These are phyloP conservation scores for Edolisoma coerulescens DNA, from an alignment of 2,113 vertebrate species.

Conservation along the genomic window DNA sequence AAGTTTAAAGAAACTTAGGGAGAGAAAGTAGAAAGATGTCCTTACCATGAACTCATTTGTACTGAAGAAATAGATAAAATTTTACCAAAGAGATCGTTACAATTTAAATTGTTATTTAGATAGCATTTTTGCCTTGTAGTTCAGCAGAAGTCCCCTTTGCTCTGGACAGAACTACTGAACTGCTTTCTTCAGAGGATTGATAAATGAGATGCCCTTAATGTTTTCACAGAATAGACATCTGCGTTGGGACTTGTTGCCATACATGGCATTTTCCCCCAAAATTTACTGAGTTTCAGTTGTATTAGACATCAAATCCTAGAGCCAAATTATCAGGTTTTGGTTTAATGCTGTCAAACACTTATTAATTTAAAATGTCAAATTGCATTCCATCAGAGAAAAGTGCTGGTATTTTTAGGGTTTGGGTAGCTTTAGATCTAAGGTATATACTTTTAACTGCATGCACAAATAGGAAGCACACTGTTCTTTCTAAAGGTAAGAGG, in stretches of 20 bases:
- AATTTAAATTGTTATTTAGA: neutral
- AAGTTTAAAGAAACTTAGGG: neutral
- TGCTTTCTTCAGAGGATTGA: neutral
- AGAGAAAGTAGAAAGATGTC: neutral
- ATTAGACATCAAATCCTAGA: neutral
- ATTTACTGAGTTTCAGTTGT: neutral
- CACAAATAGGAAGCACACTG: neutral
- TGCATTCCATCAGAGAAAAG: neutral
- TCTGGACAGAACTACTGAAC: neutral
- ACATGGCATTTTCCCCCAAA: neutral
- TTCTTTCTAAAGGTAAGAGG: neutral
- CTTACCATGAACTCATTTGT: neutral
- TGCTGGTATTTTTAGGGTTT: neutral
- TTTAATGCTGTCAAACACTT: neutral
- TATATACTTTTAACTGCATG: neutral
- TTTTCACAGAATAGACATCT: neutral
- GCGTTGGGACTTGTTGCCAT: neutral
- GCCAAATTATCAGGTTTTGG: neutral
- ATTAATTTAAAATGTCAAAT: neutral
- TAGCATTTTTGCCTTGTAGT: neutral
- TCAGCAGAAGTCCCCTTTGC: neutral
- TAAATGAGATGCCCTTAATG: neutral
- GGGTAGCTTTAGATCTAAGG: neutral
- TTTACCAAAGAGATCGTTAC: neutral
- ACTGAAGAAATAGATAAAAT: neutral